Percentiles rank a stretch among this genome's conserved stretches.
Evolutionary conservation across 2,888 invertebrate species (phyloP).

Genomic region (Pristionchus maxplancki): DNA sequence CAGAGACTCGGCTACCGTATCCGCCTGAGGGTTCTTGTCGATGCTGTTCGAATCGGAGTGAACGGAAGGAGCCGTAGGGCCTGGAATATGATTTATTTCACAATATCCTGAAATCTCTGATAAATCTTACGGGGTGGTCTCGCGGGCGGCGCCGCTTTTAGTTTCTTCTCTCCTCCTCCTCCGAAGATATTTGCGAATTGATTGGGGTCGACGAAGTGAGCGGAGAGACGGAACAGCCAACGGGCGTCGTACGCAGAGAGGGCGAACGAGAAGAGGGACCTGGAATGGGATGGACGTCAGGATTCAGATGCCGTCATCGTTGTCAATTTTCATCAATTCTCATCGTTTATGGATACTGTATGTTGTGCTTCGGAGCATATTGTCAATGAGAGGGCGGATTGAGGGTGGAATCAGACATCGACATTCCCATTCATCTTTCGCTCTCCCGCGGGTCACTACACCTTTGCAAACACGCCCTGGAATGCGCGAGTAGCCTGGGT

Average conservation of each 20-base stretch:
- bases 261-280: constrained; percentile 91
- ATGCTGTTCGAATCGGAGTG: constrained; percentile 45
- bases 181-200: constrained; percentile 91
- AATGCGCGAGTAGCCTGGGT: background rate
- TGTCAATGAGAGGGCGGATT: too few species aligned
- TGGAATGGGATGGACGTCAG: constrained; percentile 7
- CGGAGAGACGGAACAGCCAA: constrained; percentile 88
- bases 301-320: background rate
- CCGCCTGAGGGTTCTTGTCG: constrained; percentile 49
- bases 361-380: too few species aligned
- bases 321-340: background rate
- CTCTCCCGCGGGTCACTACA: background rate
- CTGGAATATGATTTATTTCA: background rate
- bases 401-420: constrained; percentile 11
- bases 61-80: constrained; percentile 56
- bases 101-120: background rate
- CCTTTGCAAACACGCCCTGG: constrained; percentile 4
- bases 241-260: constrained; percentile 94
- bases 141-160: constrained; percentile 78
- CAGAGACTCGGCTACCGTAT: constrained; percentile 52
- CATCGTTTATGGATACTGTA: too few species aligned
- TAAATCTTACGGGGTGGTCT: constrained; percentile 68
- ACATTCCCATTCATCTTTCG: background rate
- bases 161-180: constrained; percentile 89
- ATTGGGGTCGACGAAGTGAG: constrained; percentile 86